These are phyloP conservation scores for Sebastes matsubarae DNA, from an alignment of 2,797 vertebrate genomes.

Conservation along the genomic window DNA sequence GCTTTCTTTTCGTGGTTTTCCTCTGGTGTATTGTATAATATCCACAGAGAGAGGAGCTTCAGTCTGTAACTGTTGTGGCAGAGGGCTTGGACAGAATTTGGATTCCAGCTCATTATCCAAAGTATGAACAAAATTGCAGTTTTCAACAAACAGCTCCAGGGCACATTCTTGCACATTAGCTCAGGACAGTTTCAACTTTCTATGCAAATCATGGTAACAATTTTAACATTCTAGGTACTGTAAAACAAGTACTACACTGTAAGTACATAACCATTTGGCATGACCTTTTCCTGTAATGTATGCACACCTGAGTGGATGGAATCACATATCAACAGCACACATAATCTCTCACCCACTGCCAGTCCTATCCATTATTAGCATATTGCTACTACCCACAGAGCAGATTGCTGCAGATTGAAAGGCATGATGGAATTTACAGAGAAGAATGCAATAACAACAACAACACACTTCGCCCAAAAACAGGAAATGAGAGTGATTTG, in stretches of 20 bases:
- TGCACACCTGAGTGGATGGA: neutral
- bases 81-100: neutral
- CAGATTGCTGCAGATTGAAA: neutral
- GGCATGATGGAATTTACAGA: neutral
- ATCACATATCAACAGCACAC: neutral
- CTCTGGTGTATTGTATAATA: neutral
- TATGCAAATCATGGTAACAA: neutral
- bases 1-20: neutral
- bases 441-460: neutral
- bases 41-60: neutral
- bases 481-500: slow-evolving; percentile 56
- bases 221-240: neutral
- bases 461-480: slow-evolving; percentile 9
- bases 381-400: neutral
- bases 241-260: neutral
- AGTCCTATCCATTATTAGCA: neutral
- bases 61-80: neutral
- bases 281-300: neutral
- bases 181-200: neutral
- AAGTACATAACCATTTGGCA: neutral
- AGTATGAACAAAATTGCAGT: neutral
- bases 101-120: neutral
- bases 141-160: neutral
- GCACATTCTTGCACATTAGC: neutral
- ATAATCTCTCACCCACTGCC: neutral